These are phyloP conservation scores for Drosophila planitibia DNA, from an alignment of 2,888 invertebrate species.

Conservation along the genomic window DNA sequence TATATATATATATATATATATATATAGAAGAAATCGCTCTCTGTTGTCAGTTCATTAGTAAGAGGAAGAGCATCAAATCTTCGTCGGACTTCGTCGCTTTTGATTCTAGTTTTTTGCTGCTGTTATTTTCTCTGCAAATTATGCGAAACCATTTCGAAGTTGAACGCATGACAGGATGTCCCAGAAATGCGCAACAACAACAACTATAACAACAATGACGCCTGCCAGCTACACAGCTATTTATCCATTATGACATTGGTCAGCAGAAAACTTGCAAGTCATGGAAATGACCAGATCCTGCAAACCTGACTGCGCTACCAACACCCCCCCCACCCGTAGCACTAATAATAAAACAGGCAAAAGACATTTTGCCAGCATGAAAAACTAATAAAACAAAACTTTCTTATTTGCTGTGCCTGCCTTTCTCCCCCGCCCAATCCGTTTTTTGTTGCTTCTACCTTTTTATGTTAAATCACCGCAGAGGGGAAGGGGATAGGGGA, in stretches of 20 bases:
- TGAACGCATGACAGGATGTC: slow-evolving; percentile 79
- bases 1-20: not conserved
- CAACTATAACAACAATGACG: slow-evolving; percentile 6
- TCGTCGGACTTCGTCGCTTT: not conserved
- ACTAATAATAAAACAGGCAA: slow-evolving; percentile 77
- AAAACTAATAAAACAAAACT: slow-evolving; percentile 81
- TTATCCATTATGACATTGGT: slow-evolving; percentile 76
- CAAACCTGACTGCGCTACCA: not conserved
- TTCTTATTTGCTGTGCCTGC: slow-evolving; percentile 57
- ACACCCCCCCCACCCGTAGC: not conserved
- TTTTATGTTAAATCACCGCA: slow-evolving; percentile 79
- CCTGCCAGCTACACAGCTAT: slow-evolving; percentile 17
- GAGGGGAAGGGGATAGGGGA: slow-evolving; percentile 13
- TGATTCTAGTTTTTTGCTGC: slow-evolving; percentile 16
- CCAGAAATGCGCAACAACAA: slow-evolving; percentile 33
- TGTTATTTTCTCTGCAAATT: slow-evolving; percentile 77
- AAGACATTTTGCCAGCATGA: slow-evolving; percentile 73
- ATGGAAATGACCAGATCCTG: slow-evolving; percentile 61
- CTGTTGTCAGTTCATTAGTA: not conserved
- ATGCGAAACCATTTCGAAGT: slow-evolving; percentile 84
- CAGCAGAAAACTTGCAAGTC: slow-evolving; percentile 82
- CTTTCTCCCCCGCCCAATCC: slow-evolving; percentile 32
- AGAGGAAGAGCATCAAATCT: not conserved
- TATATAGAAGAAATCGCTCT: not conserved
- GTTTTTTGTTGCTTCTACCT: slow-evolving; percentile 58